A percentile compares a stretch with the other conserved stretches of the same genome.
Evolutionary conservation across 2,888 invertebrate species (phyloP).

Genomic region (Polydrusus pterygomalis): DNA sequence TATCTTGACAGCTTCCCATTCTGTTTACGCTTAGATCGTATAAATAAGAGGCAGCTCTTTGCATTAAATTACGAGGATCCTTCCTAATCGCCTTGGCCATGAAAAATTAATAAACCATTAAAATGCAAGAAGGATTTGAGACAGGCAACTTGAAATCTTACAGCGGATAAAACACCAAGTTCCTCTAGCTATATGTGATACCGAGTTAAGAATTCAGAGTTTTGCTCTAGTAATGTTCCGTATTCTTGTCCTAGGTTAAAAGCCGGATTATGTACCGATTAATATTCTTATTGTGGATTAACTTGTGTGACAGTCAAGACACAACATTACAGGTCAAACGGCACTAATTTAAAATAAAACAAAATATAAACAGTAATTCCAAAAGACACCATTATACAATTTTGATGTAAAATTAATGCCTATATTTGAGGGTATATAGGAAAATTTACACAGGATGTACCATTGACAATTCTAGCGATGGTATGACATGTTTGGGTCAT

Average conservation of each 20-base stretch:
- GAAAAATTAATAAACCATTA: slow-evolving; percentile 58
- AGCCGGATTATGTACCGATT: no score
- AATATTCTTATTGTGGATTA: no score
- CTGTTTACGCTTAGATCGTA: slow-evolving; percentile 47
- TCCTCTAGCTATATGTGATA: slow-evolving; percentile 18
- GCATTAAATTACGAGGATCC: slow-evolving; percentile 55
- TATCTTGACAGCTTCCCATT: slow-evolving; percentile 31
- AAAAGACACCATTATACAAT: no score
- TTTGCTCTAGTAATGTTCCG: background rate
- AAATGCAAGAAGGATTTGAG: slow-evolving; percentile 49
- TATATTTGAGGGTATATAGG: no score
- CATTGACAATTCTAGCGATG: no score
- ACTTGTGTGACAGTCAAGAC: no score
- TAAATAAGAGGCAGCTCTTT: slow-evolving; percentile 54
- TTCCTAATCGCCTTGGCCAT: slow-evolving; percentile 54
- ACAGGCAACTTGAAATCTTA: slow-evolving; percentile 46
- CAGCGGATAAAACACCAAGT: slow-evolving; percentile 36
- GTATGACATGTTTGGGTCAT: no score
- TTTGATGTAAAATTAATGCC: no score
- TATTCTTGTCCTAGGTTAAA: background rate
- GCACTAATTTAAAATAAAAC: no score
- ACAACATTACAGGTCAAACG: no score
- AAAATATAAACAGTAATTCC: no score
- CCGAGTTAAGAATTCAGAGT: background rate
- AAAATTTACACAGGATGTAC: no score